A percentile compares a stretch with the other conserved stretches of the same genome.
These are phyloP conservation scores for Zosterops japonicus DNA, from an alignment of 2,113 vertebrate species.

Conservation along the genomic window DNA sequence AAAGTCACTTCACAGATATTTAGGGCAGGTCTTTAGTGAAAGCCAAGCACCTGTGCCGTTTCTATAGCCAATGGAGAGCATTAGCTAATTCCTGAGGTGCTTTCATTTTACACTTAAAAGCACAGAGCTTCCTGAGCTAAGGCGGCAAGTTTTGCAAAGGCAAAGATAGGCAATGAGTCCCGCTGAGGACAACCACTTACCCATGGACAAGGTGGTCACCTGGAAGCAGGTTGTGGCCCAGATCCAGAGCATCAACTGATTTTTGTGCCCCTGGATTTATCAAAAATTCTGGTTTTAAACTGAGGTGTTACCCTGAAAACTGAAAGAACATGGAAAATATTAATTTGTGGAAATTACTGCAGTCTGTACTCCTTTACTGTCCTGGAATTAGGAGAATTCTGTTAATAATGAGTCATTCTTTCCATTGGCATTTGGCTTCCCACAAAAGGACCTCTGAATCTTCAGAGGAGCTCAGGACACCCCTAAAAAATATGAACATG, in stretches of 20 bases:
- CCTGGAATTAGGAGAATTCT: neutral
- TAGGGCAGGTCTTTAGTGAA: neutral
- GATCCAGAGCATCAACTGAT: neutral
- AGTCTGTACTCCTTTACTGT: neutral
- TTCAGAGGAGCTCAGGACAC: neutral
- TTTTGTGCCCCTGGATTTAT: neutral
- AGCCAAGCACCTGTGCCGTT: neutral
- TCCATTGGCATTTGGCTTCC: neutral
- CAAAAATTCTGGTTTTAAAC: accelerated
- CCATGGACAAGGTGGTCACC: neutral
- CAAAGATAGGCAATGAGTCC: neutral
- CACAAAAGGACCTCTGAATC: neutral
- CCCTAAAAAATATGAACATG: neutral
- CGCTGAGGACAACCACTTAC: neutral
- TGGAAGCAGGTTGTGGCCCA: neutral
- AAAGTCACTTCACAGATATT: neutral
- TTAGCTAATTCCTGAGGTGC: neutral
- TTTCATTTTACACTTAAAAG: neutral
- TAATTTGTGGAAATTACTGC: neutral
- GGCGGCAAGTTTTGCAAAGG: neutral
- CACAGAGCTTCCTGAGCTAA: neutral
- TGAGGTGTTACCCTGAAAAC: neutral
- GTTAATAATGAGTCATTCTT: neutral
- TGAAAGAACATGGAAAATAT: neutral
- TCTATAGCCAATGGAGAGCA: neutral